Conservation (phyloP, 2,113 vertebrate species). For the Eclectus roratus region DNA sequence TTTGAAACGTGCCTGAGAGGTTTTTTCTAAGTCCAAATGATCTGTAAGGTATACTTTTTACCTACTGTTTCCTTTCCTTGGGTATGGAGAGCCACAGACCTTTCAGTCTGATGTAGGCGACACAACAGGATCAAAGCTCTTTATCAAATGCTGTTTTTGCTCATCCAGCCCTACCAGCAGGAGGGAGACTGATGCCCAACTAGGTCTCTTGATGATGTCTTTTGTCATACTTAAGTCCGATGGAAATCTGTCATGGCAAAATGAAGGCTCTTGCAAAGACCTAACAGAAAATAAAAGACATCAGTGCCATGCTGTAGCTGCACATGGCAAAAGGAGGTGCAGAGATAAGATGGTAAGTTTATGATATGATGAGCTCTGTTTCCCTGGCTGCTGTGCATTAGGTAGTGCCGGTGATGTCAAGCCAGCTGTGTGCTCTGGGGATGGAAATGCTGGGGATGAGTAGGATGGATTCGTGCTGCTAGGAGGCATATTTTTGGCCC, state of each 20-base stretch:
- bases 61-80: neutral
- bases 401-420: rapidly evolving
- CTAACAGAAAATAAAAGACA: neutral
- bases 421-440: rapidly evolving
- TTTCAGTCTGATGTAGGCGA: neutral
- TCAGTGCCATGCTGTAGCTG: rapidly evolving
- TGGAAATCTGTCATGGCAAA: neutral
- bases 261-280: neutral
- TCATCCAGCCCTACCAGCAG: rapidly evolving
- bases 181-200: neutral
- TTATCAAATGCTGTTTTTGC: neutral
- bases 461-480: neutral
- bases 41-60: neutral
- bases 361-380: rapidly evolving
- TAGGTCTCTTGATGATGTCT: neutral
- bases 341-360: neutral
- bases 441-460: neutral
- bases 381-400: neutral
- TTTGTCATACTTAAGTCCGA: neutral
- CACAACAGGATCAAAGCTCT: neutral
- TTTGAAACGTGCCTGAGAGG: neutral
- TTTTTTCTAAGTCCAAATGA: neutral
- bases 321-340: neutral
- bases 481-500: neutral
- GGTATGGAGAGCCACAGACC: neutral